A percentile compares a stretch with the other conserved stretches of the same genome.
phyloP scores from a whole-genome alignment of 2,797 vertebrate genomes.

The Acomys russatus region DNA sequence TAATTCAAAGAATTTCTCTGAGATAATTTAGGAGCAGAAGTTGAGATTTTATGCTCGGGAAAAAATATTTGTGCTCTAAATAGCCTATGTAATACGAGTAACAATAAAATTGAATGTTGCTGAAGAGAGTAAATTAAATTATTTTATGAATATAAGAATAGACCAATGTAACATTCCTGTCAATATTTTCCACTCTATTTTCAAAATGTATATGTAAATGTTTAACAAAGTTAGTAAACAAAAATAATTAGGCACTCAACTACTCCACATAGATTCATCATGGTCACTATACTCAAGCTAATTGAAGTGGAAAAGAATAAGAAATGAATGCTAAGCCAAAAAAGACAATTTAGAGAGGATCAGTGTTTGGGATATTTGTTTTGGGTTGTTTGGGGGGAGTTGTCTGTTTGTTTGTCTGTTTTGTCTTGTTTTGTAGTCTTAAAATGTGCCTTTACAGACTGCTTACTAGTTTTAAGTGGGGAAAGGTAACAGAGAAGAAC shows the following conservation, averaged over 20 bases:
- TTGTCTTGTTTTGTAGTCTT: neutral
- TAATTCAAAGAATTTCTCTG: neutral
- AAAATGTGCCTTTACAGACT: neutral
- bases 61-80: neutral
- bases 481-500: neutral
- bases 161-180: neutral
- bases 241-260: neutral
- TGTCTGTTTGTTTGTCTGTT: neutral
- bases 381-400: neutral
- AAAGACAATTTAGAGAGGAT: neutral
- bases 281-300: neutral
- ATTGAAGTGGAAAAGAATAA: neutral
- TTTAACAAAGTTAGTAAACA: neutral
- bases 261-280: neutral
- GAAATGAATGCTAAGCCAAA: neutral
- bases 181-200: neutral
- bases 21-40: neutral
- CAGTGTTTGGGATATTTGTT: neutral
- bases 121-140: neutral
- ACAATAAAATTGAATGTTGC: neutral
- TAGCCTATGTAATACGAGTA: neutral
- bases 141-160: neutral
- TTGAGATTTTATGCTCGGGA: neutral
- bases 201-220: neutral
- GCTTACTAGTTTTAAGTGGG: neutral